phyloP scores from a whole-genome alignment of 2,113 vertebrate genomes.

The Hydrolagus affinis region DNA sequence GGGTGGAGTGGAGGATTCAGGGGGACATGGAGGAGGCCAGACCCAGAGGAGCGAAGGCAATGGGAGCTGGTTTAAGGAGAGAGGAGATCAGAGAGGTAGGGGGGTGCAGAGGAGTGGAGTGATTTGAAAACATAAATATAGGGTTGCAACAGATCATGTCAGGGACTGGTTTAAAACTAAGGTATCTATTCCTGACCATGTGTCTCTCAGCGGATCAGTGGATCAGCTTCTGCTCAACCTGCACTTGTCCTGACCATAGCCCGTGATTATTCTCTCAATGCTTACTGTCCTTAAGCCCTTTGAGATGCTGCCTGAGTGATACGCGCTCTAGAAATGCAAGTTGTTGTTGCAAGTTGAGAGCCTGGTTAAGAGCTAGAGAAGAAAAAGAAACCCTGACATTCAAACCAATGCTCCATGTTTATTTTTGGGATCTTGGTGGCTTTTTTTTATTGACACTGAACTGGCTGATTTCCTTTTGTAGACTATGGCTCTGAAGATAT shows the following conservation, averaged over 20 bases:
- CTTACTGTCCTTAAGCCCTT: neutral
- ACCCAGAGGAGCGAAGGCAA: too few species aligned
- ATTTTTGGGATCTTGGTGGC: neutral
- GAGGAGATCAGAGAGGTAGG: too few species aligned
- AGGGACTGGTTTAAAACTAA: neutral
- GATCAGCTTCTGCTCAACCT: neutral
- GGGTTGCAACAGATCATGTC: neutral
- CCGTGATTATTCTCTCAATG: neutral
- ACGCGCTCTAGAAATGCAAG: neutral
- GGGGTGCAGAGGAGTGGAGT: too few species aligned
- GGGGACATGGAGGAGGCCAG: too few species aligned
- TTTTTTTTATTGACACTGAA: neutral
- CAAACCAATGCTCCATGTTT: neutral
- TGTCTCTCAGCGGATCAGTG: neutral
- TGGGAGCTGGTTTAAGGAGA: too few species aligned
- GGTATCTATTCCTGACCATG: neutral
- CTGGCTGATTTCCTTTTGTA: constrained; percentile 44
- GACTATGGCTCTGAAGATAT: constrained; percentile 66
- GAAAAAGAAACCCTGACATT: neutral
- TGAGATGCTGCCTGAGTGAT: too few species aligned
- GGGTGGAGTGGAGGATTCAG: too few species aligned
- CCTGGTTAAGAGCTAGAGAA: neutral
- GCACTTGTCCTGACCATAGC: neutral
- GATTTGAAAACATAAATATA: neutral
- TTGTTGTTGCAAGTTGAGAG: neutral